Conservation (phyloP, 1,140 invertebrate species). For the Dendrolimus kikuchii region DNA sequence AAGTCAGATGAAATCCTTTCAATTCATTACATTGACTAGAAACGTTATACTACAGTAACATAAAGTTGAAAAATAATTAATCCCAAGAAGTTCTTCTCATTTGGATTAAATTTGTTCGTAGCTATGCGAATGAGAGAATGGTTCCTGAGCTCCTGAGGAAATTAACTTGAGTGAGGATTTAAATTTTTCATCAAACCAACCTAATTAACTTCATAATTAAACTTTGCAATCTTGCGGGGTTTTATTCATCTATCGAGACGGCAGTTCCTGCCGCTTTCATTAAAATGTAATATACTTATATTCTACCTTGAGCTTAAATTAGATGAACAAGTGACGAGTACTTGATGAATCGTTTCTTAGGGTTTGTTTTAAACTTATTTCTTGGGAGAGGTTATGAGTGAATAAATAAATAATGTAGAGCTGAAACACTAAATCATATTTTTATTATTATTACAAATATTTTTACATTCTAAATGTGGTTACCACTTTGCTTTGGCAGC, state of each 20-base stretch:
- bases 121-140: conserved; percentile 42
- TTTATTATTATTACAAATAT: too few relatives aligned
- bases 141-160: conserved; percentile 39
- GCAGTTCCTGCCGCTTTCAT: conserved; percentile 20
- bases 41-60: background rate
- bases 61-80: conserved; percentile 20
- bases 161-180: conserved; percentile 55
- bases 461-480: too few relatives aligned
- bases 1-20: too few relatives aligned
- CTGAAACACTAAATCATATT: too few relatives aligned
- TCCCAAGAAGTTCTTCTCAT: conserved; percentile 21
- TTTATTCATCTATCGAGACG: conserved; percentile 31
- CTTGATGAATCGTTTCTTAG: too few relatives aligned
- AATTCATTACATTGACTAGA: background rate
- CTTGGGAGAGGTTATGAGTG: too few relatives aligned
- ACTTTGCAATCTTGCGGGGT: conserved; percentile 35
- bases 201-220: conserved; percentile 63
- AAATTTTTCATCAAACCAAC: conserved; percentile 60
- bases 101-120: conserved; percentile 35
- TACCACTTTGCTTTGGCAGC: too few relatives aligned
- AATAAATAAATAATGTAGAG: too few relatives aligned
- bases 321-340: background rate
- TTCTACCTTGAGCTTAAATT: background rate
- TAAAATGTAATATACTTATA: conserved; percentile 12
- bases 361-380: too few relatives aligned